These are phyloP conservation scores for Troides oblongomaculatus DNA, from an alignment of 2,888 invertebrate species.

Conservation along the genomic window DNA sequence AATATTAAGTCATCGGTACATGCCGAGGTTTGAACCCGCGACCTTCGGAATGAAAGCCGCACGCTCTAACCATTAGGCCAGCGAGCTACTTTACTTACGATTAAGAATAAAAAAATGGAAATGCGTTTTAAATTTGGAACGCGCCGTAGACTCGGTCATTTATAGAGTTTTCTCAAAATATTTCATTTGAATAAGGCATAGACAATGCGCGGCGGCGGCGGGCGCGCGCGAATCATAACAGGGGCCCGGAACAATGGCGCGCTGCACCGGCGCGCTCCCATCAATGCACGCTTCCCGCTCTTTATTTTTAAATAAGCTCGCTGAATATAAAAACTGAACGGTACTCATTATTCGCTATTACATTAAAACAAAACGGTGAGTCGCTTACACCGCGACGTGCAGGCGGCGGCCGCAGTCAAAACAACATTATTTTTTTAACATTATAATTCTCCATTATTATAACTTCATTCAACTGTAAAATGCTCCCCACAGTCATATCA, in stretches of 20 bases:
- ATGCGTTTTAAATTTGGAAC: neutral
- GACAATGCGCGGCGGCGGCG: constrained; percentile 23
- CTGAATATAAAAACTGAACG: constrained; percentile 25
- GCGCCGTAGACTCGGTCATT: neutral
- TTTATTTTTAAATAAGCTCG: constrained; percentile 25
- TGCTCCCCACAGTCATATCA: too few relatives aligned
- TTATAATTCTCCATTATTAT: neutral
- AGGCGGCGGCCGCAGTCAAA: constrained; percentile 10
- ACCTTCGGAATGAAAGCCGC: too few relatives aligned
- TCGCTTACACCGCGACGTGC: neutral
- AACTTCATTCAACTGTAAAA: neutral
- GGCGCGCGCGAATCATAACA: constrained; percentile 25
- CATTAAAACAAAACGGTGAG: constrained; percentile 18
- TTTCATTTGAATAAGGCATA: constrained; percentile 16
- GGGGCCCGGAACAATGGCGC: constrained; percentile 18
- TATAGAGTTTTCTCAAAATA: constrained; percentile 17
- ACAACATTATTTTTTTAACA: constrained; percentile 2
- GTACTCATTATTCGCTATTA: constrained; percentile 17
- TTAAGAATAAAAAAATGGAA: neutral
- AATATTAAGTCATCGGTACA: too few relatives aligned
- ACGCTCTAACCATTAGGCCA: too few relatives aligned
- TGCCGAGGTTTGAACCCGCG: too few relatives aligned
- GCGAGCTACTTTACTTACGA: too few relatives aligned
- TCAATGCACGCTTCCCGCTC: constrained; percentile 19
- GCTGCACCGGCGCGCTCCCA: constrained; percentile 10